Base-by-base conservation (phyloP, 2,888 invertebrate genomes). In the Brachyopa scutellaris region DNA sequence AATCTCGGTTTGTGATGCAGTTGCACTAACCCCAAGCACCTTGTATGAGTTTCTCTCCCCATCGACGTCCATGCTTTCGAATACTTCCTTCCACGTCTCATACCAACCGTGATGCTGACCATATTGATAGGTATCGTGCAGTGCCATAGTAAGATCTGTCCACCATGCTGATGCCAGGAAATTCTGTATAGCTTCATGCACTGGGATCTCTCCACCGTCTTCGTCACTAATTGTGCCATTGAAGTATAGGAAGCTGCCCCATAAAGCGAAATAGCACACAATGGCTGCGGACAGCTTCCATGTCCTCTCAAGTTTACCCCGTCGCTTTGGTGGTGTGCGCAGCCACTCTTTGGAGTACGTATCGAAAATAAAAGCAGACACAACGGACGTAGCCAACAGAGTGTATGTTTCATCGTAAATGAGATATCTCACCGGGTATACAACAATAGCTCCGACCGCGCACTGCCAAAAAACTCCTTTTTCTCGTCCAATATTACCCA, bases 131-230 rank as follows among this genome's bases (percentile, higher is more conserved):
- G 95, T 93, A 70, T 96, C 95, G 11, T 92, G 89, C 0, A 97
- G 88, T 4, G 93, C 93, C 87, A 94, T 94, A 86, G 94, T 93
- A 29, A 97, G 92, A 86, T 97, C 95, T n/a, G 94, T 92, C 96
- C 97, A 97, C 94, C 93, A 95, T 84, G 96, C 96, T 2, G 97
- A 96, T 3, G 96, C 96, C 86, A 97, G 94, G 90, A 99, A 97
- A 89, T 98, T 96, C 85, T 94, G 93, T 0, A 98, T 86, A 0
- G 97, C 97, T 88, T 97, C 97, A 77, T 96, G 94, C 1, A 98
- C 92, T 29, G 96, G 97, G 9, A 97, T 94, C 87, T 96, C 95
- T 83, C 97, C 97, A 0, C 97, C 97, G 78, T 96, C 94, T 84
- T 93, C 93, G 88, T 97, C 96, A 0, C 95, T 95, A 61, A 97